phyloP scores from a whole-genome alignment of 2,113 vertebrate genomes.

The Montifringilla adamsi region DNA sequence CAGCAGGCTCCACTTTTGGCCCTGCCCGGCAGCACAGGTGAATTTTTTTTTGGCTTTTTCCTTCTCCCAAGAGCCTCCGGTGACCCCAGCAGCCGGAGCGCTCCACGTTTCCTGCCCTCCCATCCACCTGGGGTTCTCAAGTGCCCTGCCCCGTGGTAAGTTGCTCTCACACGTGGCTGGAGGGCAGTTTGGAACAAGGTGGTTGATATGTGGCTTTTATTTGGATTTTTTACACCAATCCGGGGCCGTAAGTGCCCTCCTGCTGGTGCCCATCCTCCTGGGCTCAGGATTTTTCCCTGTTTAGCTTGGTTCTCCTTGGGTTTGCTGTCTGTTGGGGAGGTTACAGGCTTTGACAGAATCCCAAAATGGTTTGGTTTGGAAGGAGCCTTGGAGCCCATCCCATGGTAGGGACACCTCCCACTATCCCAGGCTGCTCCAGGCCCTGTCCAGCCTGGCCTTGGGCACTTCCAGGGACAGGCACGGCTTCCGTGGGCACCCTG shows the following conservation, averaged over 20 bases:
- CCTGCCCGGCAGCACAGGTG: rapidly evolving
- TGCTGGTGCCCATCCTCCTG: rapidly evolving
- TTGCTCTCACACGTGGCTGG: neutral
- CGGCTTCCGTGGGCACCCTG: neutral
- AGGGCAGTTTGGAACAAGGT: neutral
- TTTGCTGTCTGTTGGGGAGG: rapidly evolving
- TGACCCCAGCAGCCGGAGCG: rapidly evolving
- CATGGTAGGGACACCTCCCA: too few species aligned
- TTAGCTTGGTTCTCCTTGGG: rapidly evolving
- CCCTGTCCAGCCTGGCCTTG: rapidly evolving
- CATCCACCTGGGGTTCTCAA: rapidly evolving
- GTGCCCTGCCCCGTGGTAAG: neutral
- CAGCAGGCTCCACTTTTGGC: neutral
- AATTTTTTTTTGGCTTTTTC: neutral
- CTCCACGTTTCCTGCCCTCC: rapidly evolving
- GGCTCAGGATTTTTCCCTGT: rapidly evolving
- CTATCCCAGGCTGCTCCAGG: rapidly evolving
- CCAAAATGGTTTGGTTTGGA: neutral
- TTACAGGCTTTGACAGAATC: neutral
- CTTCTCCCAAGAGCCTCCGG: neutral
- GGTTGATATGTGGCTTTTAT: neutral
- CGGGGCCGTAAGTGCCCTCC: rapidly evolving
- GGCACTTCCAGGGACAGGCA: neutral
- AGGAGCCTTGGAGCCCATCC: too few species aligned
- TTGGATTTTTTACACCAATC: rapidly evolving